Evolutionary conservation across 2,113 vertebrate species (phyloP).

Genomic region (Engraulis encrasicolus): DNA sequence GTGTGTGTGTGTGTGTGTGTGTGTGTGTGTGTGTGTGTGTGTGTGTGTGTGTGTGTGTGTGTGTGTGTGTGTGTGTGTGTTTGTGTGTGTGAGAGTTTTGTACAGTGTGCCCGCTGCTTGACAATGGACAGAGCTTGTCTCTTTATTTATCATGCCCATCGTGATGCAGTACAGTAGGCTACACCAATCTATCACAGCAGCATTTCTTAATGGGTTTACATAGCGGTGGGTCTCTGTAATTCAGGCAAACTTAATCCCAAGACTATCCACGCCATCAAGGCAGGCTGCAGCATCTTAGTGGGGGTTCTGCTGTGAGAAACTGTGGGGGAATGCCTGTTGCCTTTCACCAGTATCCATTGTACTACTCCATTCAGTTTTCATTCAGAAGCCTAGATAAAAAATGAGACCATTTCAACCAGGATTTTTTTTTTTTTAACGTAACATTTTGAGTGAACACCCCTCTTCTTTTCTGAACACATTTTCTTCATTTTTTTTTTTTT

Average conservation of each 20-base stretch:
- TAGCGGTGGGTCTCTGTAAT: slow-evolving; percentile 34
- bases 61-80: neutral
- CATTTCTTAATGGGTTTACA: slow-evolving; percentile 41
- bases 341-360: neutral
- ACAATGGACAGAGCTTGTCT: slow-evolving; percentile 22
- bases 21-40: slow-evolving; percentile 1
- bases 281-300: neutral
- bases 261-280: neutral
- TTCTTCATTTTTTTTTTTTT: too few species aligned
- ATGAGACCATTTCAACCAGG: too few species aligned
- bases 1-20: neutral
- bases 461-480: too few species aligned
- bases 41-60: neutral
- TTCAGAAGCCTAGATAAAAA: too few species aligned
- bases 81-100: neutral
- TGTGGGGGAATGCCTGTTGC: neutral
- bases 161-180: too few species aligned
- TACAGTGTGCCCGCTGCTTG: neutral
- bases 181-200: slow-evolving; percentile 36
- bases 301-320: neutral
- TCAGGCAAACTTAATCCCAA: slow-evolving; percentile 22
- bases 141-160: slow-evolving; percentile 19
- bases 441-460: too few species aligned
- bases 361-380: neutral
- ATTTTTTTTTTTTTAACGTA: too few species aligned